Evolutionary conservation across 2,797 vertebrate species (phyloP).

Genomic region (Rhynchonycteris naso): DNA sequence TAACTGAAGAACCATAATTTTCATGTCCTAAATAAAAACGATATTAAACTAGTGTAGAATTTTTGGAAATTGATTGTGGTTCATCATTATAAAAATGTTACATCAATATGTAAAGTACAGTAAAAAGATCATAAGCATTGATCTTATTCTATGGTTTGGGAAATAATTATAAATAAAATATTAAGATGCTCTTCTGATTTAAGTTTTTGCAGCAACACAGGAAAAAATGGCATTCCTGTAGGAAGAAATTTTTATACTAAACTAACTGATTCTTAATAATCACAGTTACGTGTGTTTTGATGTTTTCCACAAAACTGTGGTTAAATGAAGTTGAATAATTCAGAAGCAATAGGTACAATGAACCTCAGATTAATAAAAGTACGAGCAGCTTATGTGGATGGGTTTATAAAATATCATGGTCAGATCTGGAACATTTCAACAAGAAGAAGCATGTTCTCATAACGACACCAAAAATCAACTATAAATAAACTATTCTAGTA

Average conservation of each 20-base stretch:
- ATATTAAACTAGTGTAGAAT: neutral
- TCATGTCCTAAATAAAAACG: neutral
- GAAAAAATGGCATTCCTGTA: neutral
- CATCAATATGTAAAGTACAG: neutral
- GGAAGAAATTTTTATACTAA: neutral
- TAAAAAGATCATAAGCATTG: neutral
- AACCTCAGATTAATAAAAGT: constrained; percentile 35
- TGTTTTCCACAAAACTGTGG: neutral
- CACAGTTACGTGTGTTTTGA: neutral
- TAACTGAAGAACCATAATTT: neutral
- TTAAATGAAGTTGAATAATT: constrained; percentile 44
- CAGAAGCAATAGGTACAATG: neutral
- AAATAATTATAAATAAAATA: constrained; percentile 16
- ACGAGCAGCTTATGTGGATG: neutral
- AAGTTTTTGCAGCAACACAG: neutral
- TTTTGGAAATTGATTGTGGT: neutral
- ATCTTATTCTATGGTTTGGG: neutral
- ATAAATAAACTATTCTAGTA: neutral
- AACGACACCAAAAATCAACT: neutral
- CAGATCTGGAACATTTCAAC: neutral
- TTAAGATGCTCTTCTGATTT: neutral
- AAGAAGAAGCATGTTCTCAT: neutral
- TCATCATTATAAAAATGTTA: neutral
- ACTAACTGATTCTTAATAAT: neutral
- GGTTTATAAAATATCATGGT: neutral